Evolutionary conservation across 2,888 invertebrate genomes (phyloP).

Genomic region (Callyntrura sp.): DNA sequence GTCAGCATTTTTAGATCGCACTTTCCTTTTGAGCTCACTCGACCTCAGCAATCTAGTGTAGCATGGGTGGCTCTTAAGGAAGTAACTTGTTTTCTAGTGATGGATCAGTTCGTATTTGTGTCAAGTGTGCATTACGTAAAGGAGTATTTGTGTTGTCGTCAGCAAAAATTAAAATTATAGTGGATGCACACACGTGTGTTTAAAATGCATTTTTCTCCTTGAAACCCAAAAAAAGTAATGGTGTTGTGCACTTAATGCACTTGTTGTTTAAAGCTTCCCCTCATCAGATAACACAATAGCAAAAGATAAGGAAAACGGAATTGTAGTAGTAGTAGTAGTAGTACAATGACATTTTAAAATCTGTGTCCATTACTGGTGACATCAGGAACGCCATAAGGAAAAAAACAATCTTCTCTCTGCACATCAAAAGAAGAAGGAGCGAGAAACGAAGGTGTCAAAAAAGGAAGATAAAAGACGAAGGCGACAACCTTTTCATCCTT

Average conservation of each 20-base stretch:
- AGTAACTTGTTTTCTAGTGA: background rate
- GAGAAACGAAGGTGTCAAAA: conserved; percentile 60
- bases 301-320: background rate
- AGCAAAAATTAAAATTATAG: background rate
- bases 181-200: conserved; percentile 24
- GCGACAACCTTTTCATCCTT: conserved; percentile 79
- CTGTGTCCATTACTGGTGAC: conserved; percentile 26
- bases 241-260: conserved; percentile 15
- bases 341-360: too few relatives aligned
- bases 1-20: conserved; percentile 8
- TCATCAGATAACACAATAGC: background rate
- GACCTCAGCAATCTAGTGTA: background rate
- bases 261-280: background rate
- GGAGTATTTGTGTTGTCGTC: conserved; percentile 30
- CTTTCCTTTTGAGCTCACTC: background rate
- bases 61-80: conserved; percentile 11
- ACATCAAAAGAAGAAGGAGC: conserved; percentile 33
- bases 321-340: too few relatives aligned
- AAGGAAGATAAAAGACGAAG: conserved; percentile 79
- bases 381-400: conserved; percentile 31
- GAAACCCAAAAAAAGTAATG: conserved; percentile 26
- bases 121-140: conserved; percentile 43
- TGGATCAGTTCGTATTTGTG: conserved; percentile 41
- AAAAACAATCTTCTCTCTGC: background rate
- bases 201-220: conserved; percentile 39